phyloP scores from a whole-genome alignment of 2,888 invertebrate species.

The Amiota mariae region DNA sequence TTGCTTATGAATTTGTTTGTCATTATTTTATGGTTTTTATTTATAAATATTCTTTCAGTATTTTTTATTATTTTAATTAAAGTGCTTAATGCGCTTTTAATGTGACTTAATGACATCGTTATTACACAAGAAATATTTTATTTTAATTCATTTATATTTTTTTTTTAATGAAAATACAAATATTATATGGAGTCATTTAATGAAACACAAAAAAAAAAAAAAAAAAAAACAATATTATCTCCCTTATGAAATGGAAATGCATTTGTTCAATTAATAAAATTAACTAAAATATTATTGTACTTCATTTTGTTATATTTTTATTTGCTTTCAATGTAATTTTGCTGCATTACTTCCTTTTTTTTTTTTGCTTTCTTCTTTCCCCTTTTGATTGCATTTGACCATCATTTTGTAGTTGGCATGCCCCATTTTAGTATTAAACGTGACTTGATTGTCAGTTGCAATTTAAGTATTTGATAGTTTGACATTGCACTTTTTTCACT shows the following conservation, averaged over 20 bases:
- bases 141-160: not conserved
- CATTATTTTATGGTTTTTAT: not conserved
- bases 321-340: not conserved
- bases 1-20: too few relatives aligned
- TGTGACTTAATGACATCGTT: constrained; percentile 37
- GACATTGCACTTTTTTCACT: constrained; percentile 53
- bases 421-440: constrained; percentile 39
- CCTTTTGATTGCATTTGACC: not conserved
- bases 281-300: too few relatives aligned
- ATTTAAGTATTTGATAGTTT: constrained; percentile 67
- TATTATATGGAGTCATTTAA: not conserved
- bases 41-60: not conserved
- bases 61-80: constrained; percentile 53
- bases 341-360: not conserved
- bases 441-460: constrained; percentile 68
- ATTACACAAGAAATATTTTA: not conserved
- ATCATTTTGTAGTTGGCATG: too few relatives aligned
- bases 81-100: constrained; percentile 62
- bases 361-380: not conserved
- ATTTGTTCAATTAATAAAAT: too few relatives aligned
- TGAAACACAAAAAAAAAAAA: not conserved
- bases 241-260: too few relatives aligned
- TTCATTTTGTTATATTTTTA: not conserved
- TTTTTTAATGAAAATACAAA: not conserved
- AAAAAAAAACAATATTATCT: not conserved